phyloP scores from a whole-genome alignment of 2,113 vertebrate species.

The Nesospiza acunhae region DNA sequence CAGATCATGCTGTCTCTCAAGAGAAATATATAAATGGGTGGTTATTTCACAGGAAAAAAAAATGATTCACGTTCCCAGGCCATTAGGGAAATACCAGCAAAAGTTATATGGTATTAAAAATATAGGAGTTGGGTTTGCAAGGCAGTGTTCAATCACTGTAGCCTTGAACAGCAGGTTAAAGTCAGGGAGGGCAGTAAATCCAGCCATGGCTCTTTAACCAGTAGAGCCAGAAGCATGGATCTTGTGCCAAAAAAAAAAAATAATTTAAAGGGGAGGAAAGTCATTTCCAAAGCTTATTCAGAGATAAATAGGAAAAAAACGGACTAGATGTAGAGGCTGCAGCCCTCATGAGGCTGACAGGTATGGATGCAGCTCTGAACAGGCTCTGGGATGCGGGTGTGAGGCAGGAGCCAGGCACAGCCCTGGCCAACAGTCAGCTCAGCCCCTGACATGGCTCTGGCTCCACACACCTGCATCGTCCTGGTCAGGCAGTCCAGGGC shows the following conservation, averaged over 20 bases:
- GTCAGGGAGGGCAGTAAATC: slow-evolving; percentile 62
- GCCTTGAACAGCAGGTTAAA: slow-evolving; percentile 67
- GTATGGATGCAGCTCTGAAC: background rate
- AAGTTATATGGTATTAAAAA: slow-evolving; percentile 47
- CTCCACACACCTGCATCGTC: background rate
- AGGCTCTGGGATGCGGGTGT: background rate
- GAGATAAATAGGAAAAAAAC: background rate
- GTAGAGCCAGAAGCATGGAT: slow-evolving; percentile 34
- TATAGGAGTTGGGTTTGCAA: slow-evolving; percentile 49
- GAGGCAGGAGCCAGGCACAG: background rate
- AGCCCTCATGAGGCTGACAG: background rate
- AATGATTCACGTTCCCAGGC: slow-evolving; percentile 13
- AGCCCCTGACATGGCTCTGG: background rate
- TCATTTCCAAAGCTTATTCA: slow-evolving; percentile 12
- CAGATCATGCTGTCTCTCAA: slow-evolving; percentile 35
- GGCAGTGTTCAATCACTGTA: slow-evolving; percentile 57
- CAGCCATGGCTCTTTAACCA: slow-evolving; percentile 39
- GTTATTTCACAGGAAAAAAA: slow-evolving; percentile 42
- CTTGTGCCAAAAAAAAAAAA: slow-evolving; percentile 23
- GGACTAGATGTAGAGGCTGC: background rate
- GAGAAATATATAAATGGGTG: slow-evolving; percentile 47
- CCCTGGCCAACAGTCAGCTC: background rate
- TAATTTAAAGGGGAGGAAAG: slow-evolving; percentile 37
- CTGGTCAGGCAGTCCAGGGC: background rate
- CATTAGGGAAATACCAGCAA: slow-evolving; percentile 61